These are phyloP conservation scores for Ageneiosus marmoratus DNA, from an alignment of 2,113 vertebrate genomes.

Conservation along the genomic window DNA sequence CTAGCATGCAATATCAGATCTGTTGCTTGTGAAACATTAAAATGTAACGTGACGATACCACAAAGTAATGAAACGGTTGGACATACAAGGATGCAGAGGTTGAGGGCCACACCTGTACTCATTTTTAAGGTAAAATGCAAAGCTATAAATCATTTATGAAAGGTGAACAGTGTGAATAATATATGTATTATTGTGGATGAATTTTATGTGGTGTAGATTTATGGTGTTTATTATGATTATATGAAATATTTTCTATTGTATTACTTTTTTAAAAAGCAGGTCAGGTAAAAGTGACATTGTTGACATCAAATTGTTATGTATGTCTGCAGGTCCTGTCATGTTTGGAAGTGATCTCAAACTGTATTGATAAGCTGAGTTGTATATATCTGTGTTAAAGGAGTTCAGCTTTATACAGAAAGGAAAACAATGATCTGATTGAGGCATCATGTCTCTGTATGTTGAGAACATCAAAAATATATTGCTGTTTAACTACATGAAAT, in stretches of 20 bases:
- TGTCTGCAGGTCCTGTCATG: background rate
- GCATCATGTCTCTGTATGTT: background rate
- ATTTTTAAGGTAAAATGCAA: no score
- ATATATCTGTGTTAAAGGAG: background rate
- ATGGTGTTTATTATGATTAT: background rate
- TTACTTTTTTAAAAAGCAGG: background rate
- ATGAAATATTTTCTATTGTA: background rate
- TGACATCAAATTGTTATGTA: background rate
- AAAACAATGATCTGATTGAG: background rate
- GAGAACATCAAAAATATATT: background rate
- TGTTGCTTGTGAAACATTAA: background rate
- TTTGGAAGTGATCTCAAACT: background rate
- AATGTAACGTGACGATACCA: background rate
- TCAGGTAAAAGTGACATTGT: background rate
- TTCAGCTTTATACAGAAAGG: background rate
- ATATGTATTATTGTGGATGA: background rate
- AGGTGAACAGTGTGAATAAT: background rate
- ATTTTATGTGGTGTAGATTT: background rate
- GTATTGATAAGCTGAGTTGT: background rate
- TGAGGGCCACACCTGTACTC: background rate
- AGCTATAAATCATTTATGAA: no score
- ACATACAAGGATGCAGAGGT: background rate
- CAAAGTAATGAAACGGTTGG: background rate
- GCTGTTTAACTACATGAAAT: background rate
- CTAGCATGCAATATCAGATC: background rate